Conservation (phyloP, 2,797 vertebrate species). For the Crypturellus tataupa region DNA sequence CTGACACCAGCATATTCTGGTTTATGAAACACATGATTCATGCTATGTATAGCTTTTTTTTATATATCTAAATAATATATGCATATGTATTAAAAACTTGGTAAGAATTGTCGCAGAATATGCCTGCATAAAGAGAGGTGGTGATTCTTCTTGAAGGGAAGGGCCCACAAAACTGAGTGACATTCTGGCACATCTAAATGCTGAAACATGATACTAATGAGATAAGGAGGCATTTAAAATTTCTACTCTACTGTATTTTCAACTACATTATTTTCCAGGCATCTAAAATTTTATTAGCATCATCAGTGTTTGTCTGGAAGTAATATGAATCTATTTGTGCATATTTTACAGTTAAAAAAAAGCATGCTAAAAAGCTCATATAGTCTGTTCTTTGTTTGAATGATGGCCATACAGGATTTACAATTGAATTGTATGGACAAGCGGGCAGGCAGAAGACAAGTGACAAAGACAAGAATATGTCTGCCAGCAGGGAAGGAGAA, state of each 20-base stretch:
- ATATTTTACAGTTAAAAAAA: constrained; percentile 27
- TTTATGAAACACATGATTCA: constrained; percentile 60
- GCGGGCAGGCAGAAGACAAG: constrained; percentile 57
- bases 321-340: constrained; percentile 23
- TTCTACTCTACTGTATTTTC: not conserved
- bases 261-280: constrained; percentile 9
- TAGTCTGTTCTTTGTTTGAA: constrained; percentile 46
- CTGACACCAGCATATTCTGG: constrained; percentile 42
- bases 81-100: constrained; percentile 45
- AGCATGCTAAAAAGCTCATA: not conserved
- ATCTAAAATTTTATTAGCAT: constrained; percentile 18
- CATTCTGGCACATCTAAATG: not conserved
- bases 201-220: constrained; percentile 28
- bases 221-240: constrained; percentile 19
- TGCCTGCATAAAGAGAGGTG: not conserved
- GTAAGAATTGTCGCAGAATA: not conserved
- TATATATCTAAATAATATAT: constrained; percentile 15
- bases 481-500: constrained; percentile 56
- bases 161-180: not conserved
- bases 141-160: constrained; percentile 22
- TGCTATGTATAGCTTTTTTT: constrained; percentile 36
- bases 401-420: constrained; percentile 52
- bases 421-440: constrained; percentile 70
- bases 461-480: constrained; percentile 61
- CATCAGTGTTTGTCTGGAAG: constrained; percentile 28